Percentiles rank a stretch among this genome's conserved stretches.
These are phyloP conservation scores for Megalonaias nervosa DNA, from an alignment of 1,140 invertebrate species.

Conservation along the genomic window DNA sequence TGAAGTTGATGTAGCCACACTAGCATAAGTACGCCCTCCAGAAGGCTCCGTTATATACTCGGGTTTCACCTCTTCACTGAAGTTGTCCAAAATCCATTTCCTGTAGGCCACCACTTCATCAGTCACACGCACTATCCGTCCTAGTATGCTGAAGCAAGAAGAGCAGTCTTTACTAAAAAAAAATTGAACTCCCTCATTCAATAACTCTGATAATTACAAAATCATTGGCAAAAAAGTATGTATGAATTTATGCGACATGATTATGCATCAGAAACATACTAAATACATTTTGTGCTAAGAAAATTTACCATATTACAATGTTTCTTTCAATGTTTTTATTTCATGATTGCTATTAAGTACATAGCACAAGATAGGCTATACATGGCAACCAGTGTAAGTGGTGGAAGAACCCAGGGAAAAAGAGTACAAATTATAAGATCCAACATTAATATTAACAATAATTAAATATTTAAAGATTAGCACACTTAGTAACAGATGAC, in stretches of 20 bases:
- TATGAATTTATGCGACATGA: no score
- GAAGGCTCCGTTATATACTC: conserved; percentile 11
- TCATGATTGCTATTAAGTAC: no score
- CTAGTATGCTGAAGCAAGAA: conserved; percentile 78
- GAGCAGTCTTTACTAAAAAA: conserved; percentile 6
- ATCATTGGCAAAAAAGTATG: no score
- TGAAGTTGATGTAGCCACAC: conserved; percentile 45
- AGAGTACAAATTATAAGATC: no score
- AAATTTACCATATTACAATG: not conserved
- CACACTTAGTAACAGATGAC: no score
- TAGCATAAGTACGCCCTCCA: conserved; percentile 50
- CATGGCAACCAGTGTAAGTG: no score
- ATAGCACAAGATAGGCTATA: no score
- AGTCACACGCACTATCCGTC: conserved; percentile 91
- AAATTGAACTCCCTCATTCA: not conserved
- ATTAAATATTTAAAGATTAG: no score
- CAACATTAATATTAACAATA: no score
- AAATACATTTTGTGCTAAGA: not conserved
- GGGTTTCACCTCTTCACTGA: conserved; percentile 26
- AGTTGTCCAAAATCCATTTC: conserved; percentile 71
- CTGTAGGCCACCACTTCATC: conserved; percentile 95
- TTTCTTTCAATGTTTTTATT: not conserved
- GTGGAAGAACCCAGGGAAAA: no score
- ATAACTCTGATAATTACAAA: not conserved
- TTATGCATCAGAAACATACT: not conserved